phyloP scores from a whole-genome alignment of 2,797 vertebrate genomes.

The Brachyalestes nurse region DNA sequence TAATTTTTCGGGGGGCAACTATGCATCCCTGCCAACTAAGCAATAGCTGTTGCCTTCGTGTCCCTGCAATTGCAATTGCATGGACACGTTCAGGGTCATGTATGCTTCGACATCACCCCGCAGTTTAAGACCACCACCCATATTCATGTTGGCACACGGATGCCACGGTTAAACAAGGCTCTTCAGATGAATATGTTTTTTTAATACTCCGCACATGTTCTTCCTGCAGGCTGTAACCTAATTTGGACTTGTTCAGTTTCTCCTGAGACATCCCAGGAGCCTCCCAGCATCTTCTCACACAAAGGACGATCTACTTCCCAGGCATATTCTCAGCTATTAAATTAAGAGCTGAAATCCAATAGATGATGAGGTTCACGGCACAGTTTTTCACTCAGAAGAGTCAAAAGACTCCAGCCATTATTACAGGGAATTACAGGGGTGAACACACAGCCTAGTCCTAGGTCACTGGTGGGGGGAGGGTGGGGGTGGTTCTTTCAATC shows the following conservation, averaged over 20 bases:
- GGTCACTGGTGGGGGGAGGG: too few relatives aligned
- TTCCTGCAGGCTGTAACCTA: conserved; percentile 36
- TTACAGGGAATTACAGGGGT: neutral
- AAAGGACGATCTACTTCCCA: conserved; percentile 19
- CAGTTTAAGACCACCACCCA: neutral
- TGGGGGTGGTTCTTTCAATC: too few relatives aligned
- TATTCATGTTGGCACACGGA: neutral
- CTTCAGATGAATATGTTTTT: conserved; percentile 19
- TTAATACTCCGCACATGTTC: conserved; percentile 13
- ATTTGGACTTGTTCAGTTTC: conserved; percentile 23
- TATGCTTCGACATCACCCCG: neutral
- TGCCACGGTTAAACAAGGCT: conserved; percentile 15
- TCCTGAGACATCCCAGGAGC: conserved; percentile 13
- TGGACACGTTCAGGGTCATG: neutral
- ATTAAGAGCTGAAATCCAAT: conserved; percentile 17
- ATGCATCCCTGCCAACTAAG: conserved; percentile 8
- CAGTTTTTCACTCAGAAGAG: conserved; percentile 18
- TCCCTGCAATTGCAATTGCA: neutral
- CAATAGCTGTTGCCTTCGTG: neutral
- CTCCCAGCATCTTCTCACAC: conserved; percentile 17
- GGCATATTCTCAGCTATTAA: conserved; percentile 20
- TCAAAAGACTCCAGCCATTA: neutral
- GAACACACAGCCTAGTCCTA: neutral
- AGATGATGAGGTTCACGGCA: neutral
- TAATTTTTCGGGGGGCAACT: conserved; percentile 4